Base-by-base conservation (phyloP, 2,888 invertebrate genomes). In the Agonopterix arenella region DNA sequence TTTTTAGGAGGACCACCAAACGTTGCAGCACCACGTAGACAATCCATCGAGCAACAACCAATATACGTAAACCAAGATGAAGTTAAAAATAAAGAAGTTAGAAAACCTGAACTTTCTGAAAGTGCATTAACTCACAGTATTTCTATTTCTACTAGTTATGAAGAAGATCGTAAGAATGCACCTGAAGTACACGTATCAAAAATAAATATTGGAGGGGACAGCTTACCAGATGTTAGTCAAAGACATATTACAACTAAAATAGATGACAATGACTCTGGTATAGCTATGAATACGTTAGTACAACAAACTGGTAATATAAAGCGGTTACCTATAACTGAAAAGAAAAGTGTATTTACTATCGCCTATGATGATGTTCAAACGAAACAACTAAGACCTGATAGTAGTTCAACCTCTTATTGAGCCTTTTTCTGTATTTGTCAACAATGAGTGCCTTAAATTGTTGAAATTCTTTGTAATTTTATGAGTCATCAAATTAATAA, bases 281-380 rank as follows among this genome's bases (percentile, higher is more conserved):
- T 95, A 58, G 94, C 94, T 7, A 92, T 95, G 88, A 93, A 93
- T 47, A 91, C 91, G 0, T 70, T 86, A 53, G 76, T 77, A 43
- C 86, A 88, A 58, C 85, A 91, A 52, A 82, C 89, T 45, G 90
- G 90, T 53, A 90, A 91, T 65, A 90, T 91, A 8, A 91, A 91
- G 55, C 86, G 93, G 55, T 90, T 93, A 64, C 92, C 93, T 11
- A 93, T 93, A 54, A 93, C 93, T 4, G 96, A 97, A 67, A 97
- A 97, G 84, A 97, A 97, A 73, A 97, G 97, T 72, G 94, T 97
- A 36, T 97, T 97, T 70, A 96, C 96, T 7, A 97, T 97, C 60
- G 97, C 97, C 0, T 97, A 97, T 71, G 96, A 95, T 68, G 97
- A 97, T 68, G 95, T 97, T 65, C 94, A 96, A 60, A 96, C 96